Conservation (phyloP, 2,797 vertebrate species). For the Pangasius krempfi region DNA sequence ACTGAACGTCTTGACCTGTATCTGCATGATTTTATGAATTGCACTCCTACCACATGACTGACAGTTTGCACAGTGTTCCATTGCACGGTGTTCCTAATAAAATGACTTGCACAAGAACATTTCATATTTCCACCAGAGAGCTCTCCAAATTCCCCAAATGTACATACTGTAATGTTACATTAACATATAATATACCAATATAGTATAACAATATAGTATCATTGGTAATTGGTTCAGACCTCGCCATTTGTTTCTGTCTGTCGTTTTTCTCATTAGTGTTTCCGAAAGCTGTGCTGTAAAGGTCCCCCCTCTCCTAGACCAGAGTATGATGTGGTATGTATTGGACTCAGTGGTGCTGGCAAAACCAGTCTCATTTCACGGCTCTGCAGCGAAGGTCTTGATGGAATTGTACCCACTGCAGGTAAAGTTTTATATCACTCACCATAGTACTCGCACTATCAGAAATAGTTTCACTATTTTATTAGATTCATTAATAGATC, state of each 20-base stretch:
- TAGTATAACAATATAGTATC: not conserved
- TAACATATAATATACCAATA: not conserved
- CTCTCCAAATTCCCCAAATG: not conserved
- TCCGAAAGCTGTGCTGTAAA: conserved; percentile 97
- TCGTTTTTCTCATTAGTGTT: conserved; percentile 82
- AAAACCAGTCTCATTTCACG: conserved; percentile 93
- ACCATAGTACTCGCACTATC: not conserved
- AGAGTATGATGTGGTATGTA: conserved; percentile 97
- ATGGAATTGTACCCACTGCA: conserved; percentile 90
- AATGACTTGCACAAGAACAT: not conserved
- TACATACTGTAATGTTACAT: not conserved
- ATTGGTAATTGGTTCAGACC: not conserved
- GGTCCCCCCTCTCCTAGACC: conserved; percentile 90
- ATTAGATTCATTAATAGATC: not conserved
- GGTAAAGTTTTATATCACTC: conserved; percentile 70
- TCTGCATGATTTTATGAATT: not conserved
- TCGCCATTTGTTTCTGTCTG: conserved; percentile 23
- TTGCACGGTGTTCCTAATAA: not conserved
- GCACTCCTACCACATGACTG: not conserved
- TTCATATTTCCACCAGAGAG: not conserved
- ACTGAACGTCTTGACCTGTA: not conserved
- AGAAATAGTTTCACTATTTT: not conserved
- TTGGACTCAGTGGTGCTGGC: conserved; percentile 93
- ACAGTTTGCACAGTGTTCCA: not conserved
- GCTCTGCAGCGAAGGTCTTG: conserved; percentile 88